Evolutionary conservation across 2,113 vertebrate genomes (phyloP), one percentile per base, ranked within the genome.

Genomic region (Archilochus colubris): DNA sequence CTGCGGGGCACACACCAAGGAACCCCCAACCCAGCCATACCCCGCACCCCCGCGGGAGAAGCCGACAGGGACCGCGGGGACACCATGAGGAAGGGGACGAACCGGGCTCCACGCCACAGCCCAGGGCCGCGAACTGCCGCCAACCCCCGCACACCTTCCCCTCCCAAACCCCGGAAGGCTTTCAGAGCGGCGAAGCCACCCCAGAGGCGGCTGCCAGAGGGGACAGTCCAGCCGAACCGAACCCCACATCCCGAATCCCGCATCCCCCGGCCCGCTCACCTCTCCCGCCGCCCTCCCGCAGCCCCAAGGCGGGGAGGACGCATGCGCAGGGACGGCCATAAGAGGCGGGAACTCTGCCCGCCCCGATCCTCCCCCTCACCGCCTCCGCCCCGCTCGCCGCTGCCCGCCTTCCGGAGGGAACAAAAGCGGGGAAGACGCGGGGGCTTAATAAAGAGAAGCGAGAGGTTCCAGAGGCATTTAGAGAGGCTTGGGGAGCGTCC

Each of bases 361-460:
- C 23, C 51, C 51, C 14, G 51, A 21, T 17, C 17, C 44, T 24
- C 22, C 50, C 50, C 7, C 12, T 13, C 40, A 40, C 50, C 15
- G 1, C 57, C 14, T 7, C 11, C 14, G 18, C 33, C 8, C 9
- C 12, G 2, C 5, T 8, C 2, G 4, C 12, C 14, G 12, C 21
- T 9, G 21, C 48, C 33, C 62, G 55, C 69, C 33, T 14, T 8
- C 18, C 10, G 40, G 3, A 10, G 27, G 4, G 61, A 20, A 1
- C 9, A 0, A 7, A 10, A 27, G 2, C 14, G 24, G 61, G 22
- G 19, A 24, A 17, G 53, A 1, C 1, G 3, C 3, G 20, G 12
- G 20, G 3, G 16, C 0, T 1, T 1, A 6, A 9, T 7, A 12
- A 1, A 1, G 48, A 4, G 0, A 1, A 2, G 5, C 1, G 20